Evolutionary conservation across 2,797 vertebrate species (phyloP), one percentile per base, ranked within the genome.

Genomic region (Cryptoblepharus egeriae): DNA sequence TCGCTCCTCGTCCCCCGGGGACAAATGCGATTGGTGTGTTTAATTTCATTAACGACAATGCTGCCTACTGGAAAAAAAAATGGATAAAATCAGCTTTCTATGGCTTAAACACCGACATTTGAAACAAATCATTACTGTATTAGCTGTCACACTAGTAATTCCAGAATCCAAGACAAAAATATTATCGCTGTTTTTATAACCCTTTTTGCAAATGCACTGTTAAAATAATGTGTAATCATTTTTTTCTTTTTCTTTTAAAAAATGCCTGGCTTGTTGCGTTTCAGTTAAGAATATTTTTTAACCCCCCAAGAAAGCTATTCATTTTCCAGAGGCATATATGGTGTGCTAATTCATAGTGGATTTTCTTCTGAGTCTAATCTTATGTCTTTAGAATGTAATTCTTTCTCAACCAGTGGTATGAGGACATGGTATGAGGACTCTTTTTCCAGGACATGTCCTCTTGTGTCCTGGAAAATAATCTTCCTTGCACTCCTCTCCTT

Each of bases 21-120:
- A 96, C 96, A 93, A 95, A 96, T 94, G 94, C 95, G 95, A 97
- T 96, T 96, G 96, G 97, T 96, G 96, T 97, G 96, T 98, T 98
- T 97, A 97, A 98, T 98, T 98, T 97, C 96, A 98, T 98, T 98
- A 98, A 97, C 96, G 97, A 97, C 96, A 97, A 97, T 97, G 97
- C 92, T 94, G 96, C 94, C 97, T 97, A 95, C 95, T 95, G 96
- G 96, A 97, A 97, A 97, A 97, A 97, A 97, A 98, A 97, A 97
- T 96, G 96, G 96, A 97, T 97, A 96, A 97, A 97, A 96, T 96
- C 94, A 93, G 95, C 95, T 96, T 96, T 96, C 92, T 96, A 92
- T 95, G 95, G 96, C 96, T 97, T 96, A 96, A 96, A 95, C 93
- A 95, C 94, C 95, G 93, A 96, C 95, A 95, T 97, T 96, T 96